A percentile compares a stretch with the other conserved stretches of the same genome.
Conservation (phyloP, 2,888 invertebrate species). For the Folsomia manolachei region DNA sequence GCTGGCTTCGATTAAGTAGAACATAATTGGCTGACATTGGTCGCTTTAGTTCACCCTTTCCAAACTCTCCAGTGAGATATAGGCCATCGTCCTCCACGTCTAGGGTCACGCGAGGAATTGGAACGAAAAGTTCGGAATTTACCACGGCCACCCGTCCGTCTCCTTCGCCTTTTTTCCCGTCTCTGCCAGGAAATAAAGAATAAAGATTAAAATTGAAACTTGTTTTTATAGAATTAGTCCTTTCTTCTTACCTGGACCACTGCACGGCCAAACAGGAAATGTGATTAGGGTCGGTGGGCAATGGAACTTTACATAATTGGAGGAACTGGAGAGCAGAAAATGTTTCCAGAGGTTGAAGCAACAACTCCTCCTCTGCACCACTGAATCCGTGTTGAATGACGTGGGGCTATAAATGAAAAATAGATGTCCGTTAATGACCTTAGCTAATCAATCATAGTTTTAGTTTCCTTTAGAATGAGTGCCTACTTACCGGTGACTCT, state of each 20-base stretch:
- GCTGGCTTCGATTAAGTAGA: conserved; percentile 69
- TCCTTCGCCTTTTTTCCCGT: conserved; percentile 9
- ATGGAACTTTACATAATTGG: neutral
- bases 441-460: neutral
- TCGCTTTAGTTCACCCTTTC: conserved; percentile 38
- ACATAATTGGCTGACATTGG: conserved; percentile 69
- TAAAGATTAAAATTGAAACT: no score
- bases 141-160: no score
- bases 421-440: no score
- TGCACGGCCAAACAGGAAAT: neutral
- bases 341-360: neutral
- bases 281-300: neutral
- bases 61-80: conserved; percentile 11
- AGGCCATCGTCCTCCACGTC: neutral
- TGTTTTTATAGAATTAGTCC: no score
- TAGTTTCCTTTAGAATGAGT: neutral
- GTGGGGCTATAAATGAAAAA: no score
- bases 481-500: neutral
- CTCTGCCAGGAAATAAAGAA: conserved; percentile 4
- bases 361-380: neutral
- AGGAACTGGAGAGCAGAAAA: neutral
- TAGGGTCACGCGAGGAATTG: neutral
- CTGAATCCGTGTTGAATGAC: no score
- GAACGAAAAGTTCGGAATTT: neutral
- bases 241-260: neutral